Base-by-base conservation (phyloP, 2,888 invertebrate species). In the Parnassius orleans region DNA sequence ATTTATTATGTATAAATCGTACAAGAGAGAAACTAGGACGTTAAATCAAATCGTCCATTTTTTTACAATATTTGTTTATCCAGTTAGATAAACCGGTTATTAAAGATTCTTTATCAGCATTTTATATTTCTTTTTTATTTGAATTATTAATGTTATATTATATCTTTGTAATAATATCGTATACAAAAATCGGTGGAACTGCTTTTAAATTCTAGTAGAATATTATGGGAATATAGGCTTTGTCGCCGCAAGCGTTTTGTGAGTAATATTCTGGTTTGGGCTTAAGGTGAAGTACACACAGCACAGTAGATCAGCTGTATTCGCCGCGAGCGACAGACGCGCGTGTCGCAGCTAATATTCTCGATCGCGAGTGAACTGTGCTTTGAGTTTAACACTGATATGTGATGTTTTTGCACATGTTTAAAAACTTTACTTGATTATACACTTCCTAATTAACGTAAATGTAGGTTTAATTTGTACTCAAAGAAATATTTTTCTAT, bases 271-370 rank as follows among this genome's bases (percentile, higher is more conserved):
- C 66, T 63, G 65, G 67, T 71, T 65, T 57, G 65, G 67, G 60
- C 68, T 67, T 60, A 67, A 68, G 71, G 67, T 66, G 68, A 70
- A 69, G 72, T 72, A 74, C 68, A 72, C 68, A 72, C 81, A 1
- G 2, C 19, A 19, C 19, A 83, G 86, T 84, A 78, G 77, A 83
- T 80, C 80, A 82, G 77, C 80, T 83, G 81, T 72, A 68, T 67
- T 72, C 74, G 74, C 75, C 75, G 79, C 71, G 75, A 66, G 75
- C 71, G 76, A 67, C 76, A 70, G 83, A 81, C 87, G 87, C 75
- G 80, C 73, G 67, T 65, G 69, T 65, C 70, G 69, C 65, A 55
- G 57, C 57, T 61, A 57, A 66, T 65, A 66, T 64, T 68, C 68
- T 58, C 67, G 51, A 65, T 68, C 83, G 80, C 82, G 80, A 73